Evolutionary conservation across 2,888 invertebrate genomes (phyloP).

Genomic region (Habrosyne pyritoides): DNA sequence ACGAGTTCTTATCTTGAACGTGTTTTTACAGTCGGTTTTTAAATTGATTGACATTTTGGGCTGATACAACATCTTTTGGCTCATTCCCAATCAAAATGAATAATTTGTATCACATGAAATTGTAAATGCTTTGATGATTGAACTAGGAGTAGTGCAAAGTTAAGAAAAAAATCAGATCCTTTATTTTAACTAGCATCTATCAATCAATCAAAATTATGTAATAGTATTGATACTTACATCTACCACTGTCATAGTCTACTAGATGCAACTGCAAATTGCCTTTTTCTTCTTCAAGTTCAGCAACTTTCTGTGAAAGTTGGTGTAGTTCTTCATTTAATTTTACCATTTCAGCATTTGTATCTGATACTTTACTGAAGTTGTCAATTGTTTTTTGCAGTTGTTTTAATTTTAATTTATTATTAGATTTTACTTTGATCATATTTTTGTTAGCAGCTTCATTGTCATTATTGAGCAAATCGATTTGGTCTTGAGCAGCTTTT

Average conservation of each 20-base stretch:
- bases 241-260: conserved; percentile 90
- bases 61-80: too few species aligned
- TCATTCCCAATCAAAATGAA: too few species aligned
- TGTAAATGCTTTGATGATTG: too few species aligned
- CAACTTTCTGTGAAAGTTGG: conserved; percentile 88
- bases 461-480: conserved; percentile 85
- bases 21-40: too few species aligned
- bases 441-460: conserved; percentile 89
- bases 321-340: conserved; percentile 85
- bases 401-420: conserved; percentile 88
- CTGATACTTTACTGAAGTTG: conserved; percentile 86
- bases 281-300: conserved; percentile 95
- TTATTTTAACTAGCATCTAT: too few species aligned
- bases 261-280: conserved; percentile 94
- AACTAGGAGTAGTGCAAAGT: not conserved
- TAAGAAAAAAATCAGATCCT: not conserved
- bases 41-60: too few species aligned
- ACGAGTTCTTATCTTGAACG: too few species aligned
- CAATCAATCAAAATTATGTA: not conserved
- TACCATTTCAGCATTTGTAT: conserved; percentile 87
- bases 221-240: conserved; percentile 75
- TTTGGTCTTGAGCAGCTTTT: conserved; percentile 69
- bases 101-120: too few species aligned
- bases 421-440: conserved; percentile 89
- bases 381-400: conserved; percentile 90